Evolutionary conservation across 1,140 invertebrate genomes (phyloP), one percentile per base, ranked within the genome.

Genomic region (Drosophila mauritiana): DNA sequence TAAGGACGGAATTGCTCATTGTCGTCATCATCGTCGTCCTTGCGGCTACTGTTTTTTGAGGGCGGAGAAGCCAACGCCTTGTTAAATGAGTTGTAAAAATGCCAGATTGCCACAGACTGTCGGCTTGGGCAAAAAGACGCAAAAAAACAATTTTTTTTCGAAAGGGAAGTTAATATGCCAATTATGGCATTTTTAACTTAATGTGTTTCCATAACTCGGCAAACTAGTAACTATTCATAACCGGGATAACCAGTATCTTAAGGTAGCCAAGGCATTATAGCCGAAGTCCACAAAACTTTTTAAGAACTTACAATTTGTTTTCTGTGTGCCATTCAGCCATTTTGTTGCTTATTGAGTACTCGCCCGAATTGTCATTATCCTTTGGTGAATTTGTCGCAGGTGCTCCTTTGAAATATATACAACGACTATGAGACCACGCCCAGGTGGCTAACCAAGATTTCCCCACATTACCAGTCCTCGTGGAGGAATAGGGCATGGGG

Each of bases 11-110:
- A 62, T 37, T 25, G 54, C 17, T 78, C 63, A 65, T 75, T 75
- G 65, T 83, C 80, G 48, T 75, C 49, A 67, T 46, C 53, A 43
- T 72, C 36, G 15, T 54, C 56, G 45, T 53, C 48, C 58, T 68
- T 49, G 67, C 15, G 62, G 65, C 62, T 84, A 76, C 63, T 84
- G 59, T 59, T 34, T 25, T 7, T 54, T 13, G 22, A n/a, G 8
- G 3, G 8, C 37, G 25, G 52, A 15, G 3, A 1, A 31, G 76
- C 43, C 65, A 63, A 63, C 65, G 69, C 65, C 79, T 67, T 85
- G 82, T 85, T 85, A 85, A 85, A 85, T 85, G 82, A 85, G 82
- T 85, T 85, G 82, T 86, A 81, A 85, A 86, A 85, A 85, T 73
- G 59, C 77, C 63, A 65, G 68, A 77, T 78, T 63, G 67, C 61